Conservation (phyloP, 2,888 invertebrate species). For the Ashinkailepas kermadecensis region DNA sequence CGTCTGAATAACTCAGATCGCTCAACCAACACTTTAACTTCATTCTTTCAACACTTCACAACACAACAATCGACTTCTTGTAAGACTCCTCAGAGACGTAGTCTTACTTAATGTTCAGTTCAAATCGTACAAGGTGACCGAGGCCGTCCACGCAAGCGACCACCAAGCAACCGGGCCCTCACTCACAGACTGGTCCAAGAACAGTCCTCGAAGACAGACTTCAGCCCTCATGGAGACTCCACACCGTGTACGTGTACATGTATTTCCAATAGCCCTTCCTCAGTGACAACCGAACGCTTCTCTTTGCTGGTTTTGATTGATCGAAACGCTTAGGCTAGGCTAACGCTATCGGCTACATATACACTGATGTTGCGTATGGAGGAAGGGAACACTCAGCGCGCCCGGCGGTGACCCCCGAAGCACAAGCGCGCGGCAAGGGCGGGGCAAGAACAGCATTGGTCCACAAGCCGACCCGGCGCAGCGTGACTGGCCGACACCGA, state of each 20-base stretch:
- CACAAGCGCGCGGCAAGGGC: neutral
- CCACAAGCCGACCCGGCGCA: neutral
- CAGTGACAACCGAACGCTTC: neutral
- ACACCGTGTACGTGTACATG: conserved; percentile 4
- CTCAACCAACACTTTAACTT: too few species aligned
- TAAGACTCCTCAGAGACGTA: too few species aligned
- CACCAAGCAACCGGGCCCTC: too few species aligned
- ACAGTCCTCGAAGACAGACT: too few species aligned
- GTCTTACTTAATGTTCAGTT: too few species aligned
- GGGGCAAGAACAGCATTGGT: conserved; percentile 14
- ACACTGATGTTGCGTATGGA: neutral
- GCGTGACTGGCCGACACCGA: neutral
- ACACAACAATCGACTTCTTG: too few species aligned
- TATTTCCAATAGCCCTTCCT: conserved; percentile 1
- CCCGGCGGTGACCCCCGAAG: conserved; percentile 2
- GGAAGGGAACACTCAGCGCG: neutral
- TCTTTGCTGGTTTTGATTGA: neutral
- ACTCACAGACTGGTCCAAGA: too few species aligned
- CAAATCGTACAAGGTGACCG: too few species aligned
- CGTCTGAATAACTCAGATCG: too few species aligned
- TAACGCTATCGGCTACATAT: neutral
- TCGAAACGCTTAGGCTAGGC: conserved; percentile 9
- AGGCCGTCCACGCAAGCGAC: too few species aligned
- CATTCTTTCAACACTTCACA: too few species aligned
- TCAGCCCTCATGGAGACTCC: too few species aligned